Base-by-base conservation (phyloP, 2,888 invertebrate species). In the Allacma fusca region DNA sequence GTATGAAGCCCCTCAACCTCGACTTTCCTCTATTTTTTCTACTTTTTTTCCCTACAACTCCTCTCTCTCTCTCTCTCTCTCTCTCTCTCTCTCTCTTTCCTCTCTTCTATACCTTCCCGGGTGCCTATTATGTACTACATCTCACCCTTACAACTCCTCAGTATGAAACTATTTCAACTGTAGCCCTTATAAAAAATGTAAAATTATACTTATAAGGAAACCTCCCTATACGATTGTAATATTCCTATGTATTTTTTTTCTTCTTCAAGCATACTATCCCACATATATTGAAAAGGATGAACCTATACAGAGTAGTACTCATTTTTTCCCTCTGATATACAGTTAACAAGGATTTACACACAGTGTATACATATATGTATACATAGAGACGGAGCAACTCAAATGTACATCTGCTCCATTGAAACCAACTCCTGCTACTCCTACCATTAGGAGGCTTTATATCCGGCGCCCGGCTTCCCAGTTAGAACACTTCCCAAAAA, bases 401-500 rank as follows among this genome's bases (percentile, higher is more conserved):
- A 34, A 40, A 43, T 74, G 65, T 74, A 74, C 74, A 74, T 74
- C 74, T 74, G 74, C 23, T 62, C 24, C 2, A 24, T 23, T 62
- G 62, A 50, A 50, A 50, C 50, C n/a, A 9, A 50, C 50, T 50
- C 50, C 50, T 50, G 2, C 50, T 50, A 50, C 50, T 12, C 9
- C 24, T 23, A 62, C 43, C 16, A 34, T 43, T 70, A 40, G 76
- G 76, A 59, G 65, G 59, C 70, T 62, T 69, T 70, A 70, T 76
- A 76, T 76, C 76, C 76, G 76, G 76, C 76, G 43, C 76, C 76
- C 76, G 76, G 76, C 70, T 76, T 76, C 62, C 57, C 67, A 24
- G 29, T 26, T 65, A 23, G 40, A 74, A 26, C 28, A 67, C 24
- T 62, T 62, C 65, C 65, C 57, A 62, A 34, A 62, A 34, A 13